Evolutionary conservation across 2,797 vertebrate species (phyloP).

Genomic region (Schizopygopsis malacanthus): DNA sequence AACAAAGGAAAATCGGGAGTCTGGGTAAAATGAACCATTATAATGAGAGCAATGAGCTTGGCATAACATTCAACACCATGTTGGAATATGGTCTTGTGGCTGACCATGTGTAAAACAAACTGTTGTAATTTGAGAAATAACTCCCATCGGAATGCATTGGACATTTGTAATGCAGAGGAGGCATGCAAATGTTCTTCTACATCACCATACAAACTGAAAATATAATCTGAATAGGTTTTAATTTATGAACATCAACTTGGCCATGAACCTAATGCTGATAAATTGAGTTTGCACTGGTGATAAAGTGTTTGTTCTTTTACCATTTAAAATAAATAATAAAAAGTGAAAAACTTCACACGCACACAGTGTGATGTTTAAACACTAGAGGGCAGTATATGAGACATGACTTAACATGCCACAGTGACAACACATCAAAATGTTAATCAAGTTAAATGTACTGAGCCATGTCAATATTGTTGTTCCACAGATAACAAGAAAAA

Average conservation of each 20-base stretch:
- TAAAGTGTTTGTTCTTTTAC: not conserved
- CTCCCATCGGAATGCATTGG: not conserved
- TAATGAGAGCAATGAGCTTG: not conserved
- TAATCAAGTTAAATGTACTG: not conserved
- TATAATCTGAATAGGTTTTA: not conserved
- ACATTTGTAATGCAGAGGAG: not conserved
- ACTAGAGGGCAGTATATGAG: slow-evolving; percentile 52
- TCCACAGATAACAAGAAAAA: not conserved
- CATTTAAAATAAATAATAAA: not conserved
- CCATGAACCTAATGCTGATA: not conserved
- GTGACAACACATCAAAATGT: slow-evolving; percentile 11
- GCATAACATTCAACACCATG: slow-evolving; percentile 5
- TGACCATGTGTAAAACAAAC: not conserved
- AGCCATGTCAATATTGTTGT: not conserved
- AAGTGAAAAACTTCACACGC: not conserved
- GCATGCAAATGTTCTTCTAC: not conserved
- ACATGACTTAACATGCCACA: not conserved
- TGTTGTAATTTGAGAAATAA: not conserved
- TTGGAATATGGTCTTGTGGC: not conserved
- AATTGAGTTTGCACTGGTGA: not conserved
- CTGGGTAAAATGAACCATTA: not conserved
- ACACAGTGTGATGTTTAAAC: not conserved
- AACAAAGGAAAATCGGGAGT: not conserved
- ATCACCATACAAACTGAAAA: not conserved
- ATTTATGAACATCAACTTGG: not conserved